These are phyloP conservation scores for Lasioglossum malachurum DNA, from an alignment of 2,888 invertebrate genomes.

Conservation along the genomic window DNA sequence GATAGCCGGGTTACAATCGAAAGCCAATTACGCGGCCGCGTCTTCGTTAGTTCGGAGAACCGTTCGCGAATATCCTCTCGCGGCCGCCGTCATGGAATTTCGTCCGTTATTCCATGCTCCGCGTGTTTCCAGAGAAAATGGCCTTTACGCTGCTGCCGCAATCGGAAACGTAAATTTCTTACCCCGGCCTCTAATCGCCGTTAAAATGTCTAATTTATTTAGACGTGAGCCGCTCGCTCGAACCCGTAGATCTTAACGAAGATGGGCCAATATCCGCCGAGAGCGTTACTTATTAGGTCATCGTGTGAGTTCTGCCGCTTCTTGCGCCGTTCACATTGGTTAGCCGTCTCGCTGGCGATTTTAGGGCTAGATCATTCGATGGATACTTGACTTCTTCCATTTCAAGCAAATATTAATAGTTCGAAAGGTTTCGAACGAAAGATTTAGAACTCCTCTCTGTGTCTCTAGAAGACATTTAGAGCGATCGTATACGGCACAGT, in stretches of 20 bases:
- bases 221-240: not conserved
- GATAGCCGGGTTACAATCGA: constrained; percentile 30
- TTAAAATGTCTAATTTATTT: not conserved
- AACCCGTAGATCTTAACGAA: not conserved
- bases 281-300: not conserved
- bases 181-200: not conserved
- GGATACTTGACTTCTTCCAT: no score
- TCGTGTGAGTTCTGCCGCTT: not conserved
- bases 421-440: no score
- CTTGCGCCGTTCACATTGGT: not conserved
- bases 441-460: no score
- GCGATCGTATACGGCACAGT: no score
- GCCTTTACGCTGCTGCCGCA: not conserved
- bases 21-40: constrained; percentile 22
- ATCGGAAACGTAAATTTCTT: not conserved
- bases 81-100: not conserved
- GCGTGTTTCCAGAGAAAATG: not conserved
- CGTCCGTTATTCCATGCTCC: not conserved
- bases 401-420: no score
- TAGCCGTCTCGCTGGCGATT: no score
- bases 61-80: not conserved
- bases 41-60: not conserved
- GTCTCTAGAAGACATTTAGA: no score
- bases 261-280: not conserved
- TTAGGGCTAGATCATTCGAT: no score